Evolutionary conservation across 2,113 vertebrate species (phyloP), one percentile per base, ranked within the genome.

Genomic region (Garra rufa): DNA sequence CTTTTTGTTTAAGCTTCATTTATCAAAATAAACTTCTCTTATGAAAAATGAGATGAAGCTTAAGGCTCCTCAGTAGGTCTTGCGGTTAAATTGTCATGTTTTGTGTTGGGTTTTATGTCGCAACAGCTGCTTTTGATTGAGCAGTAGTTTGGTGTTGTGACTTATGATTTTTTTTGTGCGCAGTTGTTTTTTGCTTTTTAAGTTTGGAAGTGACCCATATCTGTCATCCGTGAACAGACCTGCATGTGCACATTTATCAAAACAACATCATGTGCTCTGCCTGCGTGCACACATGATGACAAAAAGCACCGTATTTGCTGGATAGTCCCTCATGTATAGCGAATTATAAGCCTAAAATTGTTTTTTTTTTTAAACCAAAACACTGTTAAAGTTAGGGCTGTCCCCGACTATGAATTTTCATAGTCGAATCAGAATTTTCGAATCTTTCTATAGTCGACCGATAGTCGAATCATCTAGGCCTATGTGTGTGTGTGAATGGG

Each of bases 131-230:
- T 13, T 6, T 73, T 19, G 5, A 70, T 30, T 46, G 46, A 44
- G 19, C 9, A 15, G 61, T 28, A 57, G 57, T 83, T 78, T 9
- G 44, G 7, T 76, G n/a, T 57, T 5, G 41, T 10, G n/a, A 67
- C 14, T 34, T 67, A 2, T 28, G 11, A 24, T 41, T 43, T 77
- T 24, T 24, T 17, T 41, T 43, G 34, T 78, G 28, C 38, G 28
- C 24, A 17, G 19, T 9, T 15, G 3, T 79, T 46, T 52, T 43
- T 61, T 21, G 21, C 11, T 74, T 73, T 76, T 30, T 24, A 41
- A n/a, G 10, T 63, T 79, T 19, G 21, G 28, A 61, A 79, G 57
- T 63, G 76, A 46, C 76, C 76, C 41, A 63, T 59, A 44, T 63
- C 15, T 46, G 4, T 61, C 34, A 59, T 63, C 38, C 0, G 9